Conservation (phyloP, 2,797 vertebrate species). For the Lutjanus campechanus region DNA sequence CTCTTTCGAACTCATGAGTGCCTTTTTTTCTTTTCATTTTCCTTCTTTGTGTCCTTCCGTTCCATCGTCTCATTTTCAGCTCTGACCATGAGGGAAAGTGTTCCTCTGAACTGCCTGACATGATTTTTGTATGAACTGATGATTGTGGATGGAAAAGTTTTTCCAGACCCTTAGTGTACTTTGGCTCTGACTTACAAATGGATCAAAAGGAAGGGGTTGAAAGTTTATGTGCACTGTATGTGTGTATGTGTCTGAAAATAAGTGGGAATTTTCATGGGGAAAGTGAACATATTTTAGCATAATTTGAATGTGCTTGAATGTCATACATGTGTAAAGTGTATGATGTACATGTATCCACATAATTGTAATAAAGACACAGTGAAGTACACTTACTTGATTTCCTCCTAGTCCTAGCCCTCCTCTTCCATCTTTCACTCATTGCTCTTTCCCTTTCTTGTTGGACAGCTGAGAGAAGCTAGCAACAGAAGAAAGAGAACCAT, state of each 20-base stretch:
- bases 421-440: slow-evolving; percentile 19
- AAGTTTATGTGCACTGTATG: slow-evolving; percentile 4
- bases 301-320: background rate
- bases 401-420: background rate
- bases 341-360: background rate
- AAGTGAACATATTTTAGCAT: background rate
- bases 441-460: slow-evolving; percentile 34
- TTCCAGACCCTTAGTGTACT: slow-evolving; percentile 28
- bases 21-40: slow-evolving; percentile 4
- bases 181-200: slow-evolving; percentile 27
- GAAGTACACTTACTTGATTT: slow-evolving; percentile 7
- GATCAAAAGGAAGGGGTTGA: slow-evolving; percentile 35
- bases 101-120: slow-evolving; percentile 29
- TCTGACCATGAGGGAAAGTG: slow-evolving; percentile 37
- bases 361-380: background rate
- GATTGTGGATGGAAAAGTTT: slow-evolving; percentile 47
- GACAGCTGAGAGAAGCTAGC: slow-evolving; percentile 90
- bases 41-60: background rate
- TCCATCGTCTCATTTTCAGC: slow-evolving; percentile 24
- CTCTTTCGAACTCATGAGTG: background rate
- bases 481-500: slow-evolving; percentile 94
- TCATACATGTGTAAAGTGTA: background rate
- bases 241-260: background rate
- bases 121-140: slow-evolving; percentile 41
- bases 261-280: background rate